Evolutionary conservation across 2,113 vertebrate species (phyloP).

Genomic region (Cryptoleucopteryx plumbea): DNA sequence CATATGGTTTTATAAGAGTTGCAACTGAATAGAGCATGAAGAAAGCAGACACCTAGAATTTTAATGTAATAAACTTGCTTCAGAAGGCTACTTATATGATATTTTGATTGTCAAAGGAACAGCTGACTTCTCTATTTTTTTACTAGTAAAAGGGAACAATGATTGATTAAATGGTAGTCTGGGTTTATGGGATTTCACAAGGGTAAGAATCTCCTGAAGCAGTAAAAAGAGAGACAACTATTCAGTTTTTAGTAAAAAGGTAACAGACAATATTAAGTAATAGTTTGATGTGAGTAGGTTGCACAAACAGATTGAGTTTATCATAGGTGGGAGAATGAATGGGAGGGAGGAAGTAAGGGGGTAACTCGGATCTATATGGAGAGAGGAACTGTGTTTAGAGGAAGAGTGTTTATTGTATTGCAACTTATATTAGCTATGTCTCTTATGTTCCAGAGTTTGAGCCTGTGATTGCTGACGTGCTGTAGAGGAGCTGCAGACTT

Average conservation of each 20-base stretch:
- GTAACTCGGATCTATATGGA: fast-evolving
- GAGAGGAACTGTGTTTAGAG: not conserved
- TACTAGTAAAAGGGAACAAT: not conserved
- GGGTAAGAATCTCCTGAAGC: not conserved
- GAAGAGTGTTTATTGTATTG: not conserved
- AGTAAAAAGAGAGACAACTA: not conserved
- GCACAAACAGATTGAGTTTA: not conserved
- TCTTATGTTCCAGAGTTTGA: not conserved
- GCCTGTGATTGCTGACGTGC: not conserved
- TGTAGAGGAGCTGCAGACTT: not conserved
- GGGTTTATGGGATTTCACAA: not conserved
- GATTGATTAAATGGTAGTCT: not conserved
- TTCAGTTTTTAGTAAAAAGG: not conserved
- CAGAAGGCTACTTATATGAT: not conserved
- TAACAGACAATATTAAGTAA: not conserved
- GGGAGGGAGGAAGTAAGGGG: not conserved
- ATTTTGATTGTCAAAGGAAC: not conserved
- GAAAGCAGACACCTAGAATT: not conserved
- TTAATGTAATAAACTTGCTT: not conserved
- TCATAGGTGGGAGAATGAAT: not conserved
- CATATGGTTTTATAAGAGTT: not conserved
- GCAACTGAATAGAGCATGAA: not conserved
- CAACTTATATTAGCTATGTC: not conserved
- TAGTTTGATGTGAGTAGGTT: not conserved
- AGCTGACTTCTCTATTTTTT: not conserved